A percentile compares a stretch with the other conserved stretches of the same genome.
phyloP scores from a whole-genome alignment of 2,113 vertebrate genomes.

The Plecotus auritus region DNA sequence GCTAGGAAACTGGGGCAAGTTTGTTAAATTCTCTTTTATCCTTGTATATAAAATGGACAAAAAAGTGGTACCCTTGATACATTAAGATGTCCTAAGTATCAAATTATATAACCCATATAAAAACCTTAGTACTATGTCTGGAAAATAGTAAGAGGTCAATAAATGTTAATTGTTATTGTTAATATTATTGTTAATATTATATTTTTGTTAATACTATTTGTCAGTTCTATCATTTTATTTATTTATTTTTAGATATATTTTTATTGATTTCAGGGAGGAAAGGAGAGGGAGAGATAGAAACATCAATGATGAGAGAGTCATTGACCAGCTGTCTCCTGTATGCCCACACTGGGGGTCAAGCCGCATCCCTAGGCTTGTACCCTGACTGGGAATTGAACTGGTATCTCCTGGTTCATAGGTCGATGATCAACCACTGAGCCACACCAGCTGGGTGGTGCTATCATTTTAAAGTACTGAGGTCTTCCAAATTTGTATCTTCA shows the following conservation, averaged over 20 bases:
- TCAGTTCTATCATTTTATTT: neutral
- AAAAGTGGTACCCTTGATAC: neutral
- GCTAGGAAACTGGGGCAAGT: neutral
- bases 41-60: neutral
- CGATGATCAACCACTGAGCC: no score
- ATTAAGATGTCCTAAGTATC: neutral
- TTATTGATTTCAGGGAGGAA: no score
- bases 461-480: neutral
- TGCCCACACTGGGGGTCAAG: no score
- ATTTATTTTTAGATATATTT: neutral
- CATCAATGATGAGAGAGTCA: no score
- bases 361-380: no score
- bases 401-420: no score
- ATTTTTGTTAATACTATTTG: neutral
- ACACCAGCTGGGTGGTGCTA: neutral
- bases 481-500: neutral
- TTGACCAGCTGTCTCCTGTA: no score
- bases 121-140: neutral
- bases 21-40: neutral
- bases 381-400: no score
- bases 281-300: no score
- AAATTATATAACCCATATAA: neutral
- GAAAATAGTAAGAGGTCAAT: neutral
- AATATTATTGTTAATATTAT: neutral
- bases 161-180: neutral